Conservation (phyloP, 2,113 vertebrate genomes). For the Catharus fuscescens region DNA sequence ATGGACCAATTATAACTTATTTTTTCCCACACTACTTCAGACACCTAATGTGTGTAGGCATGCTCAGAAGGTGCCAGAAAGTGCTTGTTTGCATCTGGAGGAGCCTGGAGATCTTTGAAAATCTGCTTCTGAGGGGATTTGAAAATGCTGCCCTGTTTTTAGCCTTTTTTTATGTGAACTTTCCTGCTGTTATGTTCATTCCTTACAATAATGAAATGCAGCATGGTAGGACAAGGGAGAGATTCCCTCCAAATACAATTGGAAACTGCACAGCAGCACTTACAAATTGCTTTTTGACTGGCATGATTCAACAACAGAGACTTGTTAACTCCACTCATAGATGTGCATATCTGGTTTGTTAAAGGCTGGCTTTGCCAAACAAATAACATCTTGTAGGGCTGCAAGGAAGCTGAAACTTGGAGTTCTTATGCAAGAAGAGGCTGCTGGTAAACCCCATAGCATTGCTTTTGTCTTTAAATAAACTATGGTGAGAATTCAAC, state of each 20-base stretch:
- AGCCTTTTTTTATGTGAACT: neutral
- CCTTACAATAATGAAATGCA: neutral
- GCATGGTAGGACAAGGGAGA: neutral
- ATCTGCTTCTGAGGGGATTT: neutral
- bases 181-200: neutral
- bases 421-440: neutral
- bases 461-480: slow-evolving; percentile 41
- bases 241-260: neutral
- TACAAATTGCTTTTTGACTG: neutral
- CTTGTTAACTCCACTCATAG: neutral
- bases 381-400: neutral
- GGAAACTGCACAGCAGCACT: neutral
- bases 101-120: neutral
- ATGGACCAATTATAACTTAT: neutral
- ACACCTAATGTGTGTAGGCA: neutral
- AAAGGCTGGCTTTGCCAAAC: neutral
- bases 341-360: neutral
- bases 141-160: neutral
- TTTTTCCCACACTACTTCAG: neutral
- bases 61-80: neutral
- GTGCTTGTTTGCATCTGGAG: neutral
- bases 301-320: neutral
- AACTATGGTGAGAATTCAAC: neutral
- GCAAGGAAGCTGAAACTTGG: neutral
- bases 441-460: neutral